Evolutionary conservation across 2,888 invertebrate genomes (phyloP).

Genomic region (Platynereis dumerilii): DNA sequence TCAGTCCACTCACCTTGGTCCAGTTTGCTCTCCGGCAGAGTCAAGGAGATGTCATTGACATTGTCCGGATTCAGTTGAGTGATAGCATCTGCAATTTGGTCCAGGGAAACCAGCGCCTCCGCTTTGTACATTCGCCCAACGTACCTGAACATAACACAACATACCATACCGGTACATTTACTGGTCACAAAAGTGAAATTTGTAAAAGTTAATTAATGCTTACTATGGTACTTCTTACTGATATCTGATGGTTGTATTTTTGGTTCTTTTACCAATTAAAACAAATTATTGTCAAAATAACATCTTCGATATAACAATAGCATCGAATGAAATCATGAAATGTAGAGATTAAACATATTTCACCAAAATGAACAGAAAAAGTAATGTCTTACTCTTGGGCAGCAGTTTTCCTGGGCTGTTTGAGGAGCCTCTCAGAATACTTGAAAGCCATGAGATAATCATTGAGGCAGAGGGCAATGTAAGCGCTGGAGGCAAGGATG

Average conservation of each 20-base stretch:
- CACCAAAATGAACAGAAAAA: no score
- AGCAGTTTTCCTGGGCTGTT: conserved; percentile 75
- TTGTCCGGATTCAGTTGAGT: conserved; percentile 74
- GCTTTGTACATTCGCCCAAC: conserved; percentile 89
- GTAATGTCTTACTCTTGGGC: conserved; percentile 71
- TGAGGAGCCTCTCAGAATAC: conserved; percentile 77
- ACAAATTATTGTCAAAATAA: no score
- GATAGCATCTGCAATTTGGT: conserved; percentile 82
- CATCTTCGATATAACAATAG: no score
- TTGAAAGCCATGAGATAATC: conserved; percentile 82
- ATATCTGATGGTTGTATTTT: no score
- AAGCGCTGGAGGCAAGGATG: conserved; percentile 80
- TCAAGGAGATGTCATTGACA: conserved; percentile 55
- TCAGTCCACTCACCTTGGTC: conserved; percentile 47
- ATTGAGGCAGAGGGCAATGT: conserved; percentile 82
- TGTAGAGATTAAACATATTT: no score
- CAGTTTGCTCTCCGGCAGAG: conserved; percentile 49
- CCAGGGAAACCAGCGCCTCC: conserved; percentile 80
- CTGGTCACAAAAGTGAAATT: no score
- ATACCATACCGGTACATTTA: no score
- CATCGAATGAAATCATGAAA: no score
- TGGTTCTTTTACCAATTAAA: no score
- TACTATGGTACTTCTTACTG: no score
- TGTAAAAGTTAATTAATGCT: no score
- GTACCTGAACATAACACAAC: conserved; percentile 51